Evolutionary conservation across 2,888 invertebrate genomes (phyloP).

Genomic region (Eretmocerus hayati): DNA sequence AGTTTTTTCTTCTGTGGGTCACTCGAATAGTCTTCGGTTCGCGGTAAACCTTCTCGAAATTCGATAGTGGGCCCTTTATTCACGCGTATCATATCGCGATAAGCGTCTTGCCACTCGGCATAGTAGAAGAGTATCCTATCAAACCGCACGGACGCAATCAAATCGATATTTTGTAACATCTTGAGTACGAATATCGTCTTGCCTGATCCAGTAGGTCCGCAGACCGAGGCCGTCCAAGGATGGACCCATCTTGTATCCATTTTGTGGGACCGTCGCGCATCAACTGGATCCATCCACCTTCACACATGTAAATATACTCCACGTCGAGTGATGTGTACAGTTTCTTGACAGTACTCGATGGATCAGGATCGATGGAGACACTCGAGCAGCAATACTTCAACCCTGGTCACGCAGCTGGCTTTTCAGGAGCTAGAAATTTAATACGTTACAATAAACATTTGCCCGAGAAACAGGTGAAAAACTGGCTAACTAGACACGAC

Average conservation of each 20-base stretch:
- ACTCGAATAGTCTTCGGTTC: conserved; percentile 9
- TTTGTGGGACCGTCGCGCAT: too few relatives aligned
- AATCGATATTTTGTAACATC: conserved; percentile 6
- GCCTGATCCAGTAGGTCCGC: neutral
- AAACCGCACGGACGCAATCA: too few relatives aligned
- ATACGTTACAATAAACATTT: neutral
- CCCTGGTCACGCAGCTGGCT: neutral
- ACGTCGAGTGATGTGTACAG: too few relatives aligned
- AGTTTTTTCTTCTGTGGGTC: conserved; percentile 7
- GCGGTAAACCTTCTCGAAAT: conserved; percentile 15
- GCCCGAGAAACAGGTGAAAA: conserved; percentile 14
- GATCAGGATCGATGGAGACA: too few relatives aligned
- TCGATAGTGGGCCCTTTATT: conserved; percentile 10
- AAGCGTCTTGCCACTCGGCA: conserved; percentile 13
- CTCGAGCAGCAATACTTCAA: neutral
- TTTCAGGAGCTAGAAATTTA: neutral
- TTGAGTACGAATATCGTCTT: neutral
- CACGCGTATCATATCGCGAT: neutral
- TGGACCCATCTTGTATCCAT: neutral
- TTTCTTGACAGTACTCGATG: too few relatives aligned
- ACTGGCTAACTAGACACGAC: too few relatives aligned
- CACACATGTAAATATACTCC: too few relatives aligned
- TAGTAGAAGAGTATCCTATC: conserved; percentile 18
- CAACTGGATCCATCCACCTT: too few relatives aligned
- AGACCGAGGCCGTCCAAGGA: neutral